These are phyloP conservation scores for Ennomos fuscantarius DNA, from an alignment of 2,888 invertebrate species.

Conservation along the genomic window DNA sequence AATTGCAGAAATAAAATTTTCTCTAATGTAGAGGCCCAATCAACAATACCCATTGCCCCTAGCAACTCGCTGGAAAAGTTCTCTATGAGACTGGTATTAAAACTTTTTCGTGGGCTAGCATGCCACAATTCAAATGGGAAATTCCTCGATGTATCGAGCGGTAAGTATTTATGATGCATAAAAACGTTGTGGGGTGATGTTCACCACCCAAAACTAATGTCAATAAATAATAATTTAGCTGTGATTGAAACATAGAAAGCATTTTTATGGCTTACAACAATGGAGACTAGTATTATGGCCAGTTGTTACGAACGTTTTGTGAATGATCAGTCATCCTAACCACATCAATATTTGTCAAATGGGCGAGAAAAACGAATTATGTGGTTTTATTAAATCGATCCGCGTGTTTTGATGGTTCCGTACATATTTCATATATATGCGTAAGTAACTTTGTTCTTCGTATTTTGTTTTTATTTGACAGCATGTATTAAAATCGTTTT, in stretches of 20 bases:
- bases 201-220: slow-evolving; percentile 48
- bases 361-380: slow-evolving; percentile 55
- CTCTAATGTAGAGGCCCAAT: too few species aligned
- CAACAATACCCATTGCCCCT: too few species aligned
- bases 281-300: slow-evolving; percentile 46
- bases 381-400: slow-evolving; percentile 14
- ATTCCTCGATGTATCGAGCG: background rate
- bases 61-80: too few species aligned
- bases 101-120: too few species aligned
- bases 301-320: slow-evolving; percentile 47
- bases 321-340: slow-evolving; percentile 40
- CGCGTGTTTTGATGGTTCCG: slow-evolving; percentile 36
- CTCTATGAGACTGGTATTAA: too few species aligned
- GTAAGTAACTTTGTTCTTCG: too few species aligned
- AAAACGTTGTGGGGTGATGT: slow-evolving; percentile 29
- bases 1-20: too few species aligned
- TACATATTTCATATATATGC: slow-evolving; percentile 20
- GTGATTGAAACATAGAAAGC: slow-evolving; percentile 72
- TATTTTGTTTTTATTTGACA: background rate
- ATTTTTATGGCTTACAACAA: slow-evolving; percentile 60
- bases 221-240: slow-evolving; percentile 64
- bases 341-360: slow-evolving; percentile 72
- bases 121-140: background rate
- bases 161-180: slow-evolving; percentile 22
- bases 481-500: too few species aligned